phyloP scores from a whole-genome alignment of 2,113 vertebrate species.

The Poeciliopsis occidentalis region DNA sequence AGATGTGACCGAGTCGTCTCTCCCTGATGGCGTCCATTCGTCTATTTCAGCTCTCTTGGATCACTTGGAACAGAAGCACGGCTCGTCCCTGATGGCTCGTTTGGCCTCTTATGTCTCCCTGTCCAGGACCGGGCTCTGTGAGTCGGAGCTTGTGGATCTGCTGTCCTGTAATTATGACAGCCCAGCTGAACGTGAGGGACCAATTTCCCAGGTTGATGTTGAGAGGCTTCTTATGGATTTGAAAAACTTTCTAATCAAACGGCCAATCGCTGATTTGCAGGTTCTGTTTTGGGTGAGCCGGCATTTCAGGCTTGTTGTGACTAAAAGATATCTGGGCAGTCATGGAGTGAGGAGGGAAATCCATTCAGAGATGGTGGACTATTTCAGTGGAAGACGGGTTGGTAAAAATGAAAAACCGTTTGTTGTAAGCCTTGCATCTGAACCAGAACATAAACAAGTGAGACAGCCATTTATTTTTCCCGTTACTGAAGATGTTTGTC shows the following conservation, averaged over 20 bases:
- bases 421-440: slow-evolving; percentile 5
- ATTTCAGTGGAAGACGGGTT: slow-evolving; percentile 74
- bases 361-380: slow-evolving; percentile 74
- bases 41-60: slow-evolving; percentile 73
- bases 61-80: slow-evolving; percentile 76
- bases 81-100: slow-evolving; percentile 59
- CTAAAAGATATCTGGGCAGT: slow-evolving; percentile 68
- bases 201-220: slow-evolving; percentile 70
- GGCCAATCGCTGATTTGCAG: slow-evolving; percentile 50
- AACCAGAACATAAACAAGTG: slow-evolving; percentile 26
- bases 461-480: slow-evolving; percentile 74
- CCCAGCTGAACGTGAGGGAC: slow-evolving; percentile 39
- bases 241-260: slow-evolving; percentile 68
- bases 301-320: slow-evolving; percentile 76
- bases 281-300: slow-evolving; percentile 80
- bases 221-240: slow-evolving; percentile 79
- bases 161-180: slow-evolving; percentile 71
- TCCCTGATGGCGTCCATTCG: slow-evolving; percentile 71
- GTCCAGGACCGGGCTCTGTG: slow-evolving; percentile 76
- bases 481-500: slow-evolving; percentile 3
- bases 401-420: slow-evolving; percentile 63
- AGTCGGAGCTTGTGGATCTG: slow-evolving; percentile 78
- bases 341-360: slow-evolving; percentile 45
- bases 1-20: slow-evolving; percentile 70
- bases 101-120: slow-evolving; percentile 75